phyloP scores from a whole-genome alignment of 2,113 vertebrate genomes.

The Gobiocypris rarus region DNA sequence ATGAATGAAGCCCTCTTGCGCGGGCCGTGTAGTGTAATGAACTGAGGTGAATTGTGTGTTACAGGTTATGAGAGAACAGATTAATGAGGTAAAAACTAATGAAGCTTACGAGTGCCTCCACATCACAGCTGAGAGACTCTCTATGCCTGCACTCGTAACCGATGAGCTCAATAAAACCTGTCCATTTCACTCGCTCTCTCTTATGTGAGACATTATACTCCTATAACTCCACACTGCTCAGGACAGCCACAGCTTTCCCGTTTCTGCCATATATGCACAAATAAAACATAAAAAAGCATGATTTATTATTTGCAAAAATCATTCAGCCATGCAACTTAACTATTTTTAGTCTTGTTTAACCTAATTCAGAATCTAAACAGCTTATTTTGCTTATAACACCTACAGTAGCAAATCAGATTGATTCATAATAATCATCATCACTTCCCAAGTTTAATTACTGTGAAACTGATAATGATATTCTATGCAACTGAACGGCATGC shows the following conservation, averaged over 20 bases:
- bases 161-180: slow-evolving; percentile 85
- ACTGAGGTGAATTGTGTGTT: slow-evolving; percentile 69
- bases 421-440: not conserved
- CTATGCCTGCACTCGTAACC: slow-evolving; percentile 72
- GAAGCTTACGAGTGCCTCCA: slow-evolving; percentile 78
- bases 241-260: not conserved
- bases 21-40: slow-evolving; percentile 60
- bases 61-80: slow-evolving; percentile 79
- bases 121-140: slow-evolving; percentile 78
- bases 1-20: slow-evolving; percentile 26
- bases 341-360: not conserved
- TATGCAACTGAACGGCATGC: not conserved
- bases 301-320: not conserved
- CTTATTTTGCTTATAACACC: not conserved
- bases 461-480: slow-evolving; percentile 13
- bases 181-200: slow-evolving; percentile 82
- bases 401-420: slow-evolving; percentile 1
- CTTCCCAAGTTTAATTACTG: not conserved
- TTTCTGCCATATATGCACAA: not conserved
- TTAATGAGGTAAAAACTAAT: slow-evolving; percentile 85
- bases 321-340: not conserved
- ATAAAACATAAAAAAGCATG: not conserved
- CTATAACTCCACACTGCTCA: not conserved
- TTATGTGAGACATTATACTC: slow-evolving; percentile 37
- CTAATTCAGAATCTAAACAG: not conserved